Percentiles rank a stretch among this genome's conserved stretches.
Evolutionary conservation across 2,797 vertebrate genomes (phyloP).

Genomic region (Pelodytes ibericus): DNA sequence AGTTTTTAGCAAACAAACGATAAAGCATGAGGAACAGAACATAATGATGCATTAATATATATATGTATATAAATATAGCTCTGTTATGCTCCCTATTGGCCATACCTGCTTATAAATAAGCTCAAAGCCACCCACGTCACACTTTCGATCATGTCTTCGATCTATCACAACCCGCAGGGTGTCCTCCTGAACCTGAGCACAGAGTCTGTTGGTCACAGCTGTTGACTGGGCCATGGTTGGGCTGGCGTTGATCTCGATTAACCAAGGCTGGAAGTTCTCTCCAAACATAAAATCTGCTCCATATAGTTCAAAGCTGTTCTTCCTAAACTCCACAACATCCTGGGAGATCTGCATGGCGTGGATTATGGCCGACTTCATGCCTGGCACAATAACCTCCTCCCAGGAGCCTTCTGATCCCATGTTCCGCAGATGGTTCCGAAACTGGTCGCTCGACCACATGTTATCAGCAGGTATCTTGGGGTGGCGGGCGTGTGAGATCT

Average conservation of each 20-base stretch:
- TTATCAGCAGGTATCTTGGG: conserved; percentile 79
- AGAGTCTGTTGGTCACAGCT: conserved; percentile 78
- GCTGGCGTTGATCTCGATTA: conserved; percentile 91
- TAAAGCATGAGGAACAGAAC: too few relatives aligned
- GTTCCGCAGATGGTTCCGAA: conserved; percentile 75
- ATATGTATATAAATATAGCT: too few relatives aligned
- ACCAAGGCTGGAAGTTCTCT: conserved; percentile 85
- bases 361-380: conserved; percentile 87
- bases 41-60: too few relatives aligned
- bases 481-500: conserved; percentile 71
- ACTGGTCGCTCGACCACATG: conserved; percentile 87
- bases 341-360: conserved; percentile 80
- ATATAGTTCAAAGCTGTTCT: conserved; percentile 88
- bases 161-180: conserved; percentile 86
- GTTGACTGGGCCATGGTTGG: conserved; percentile 89
- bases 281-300: conserved; percentile 89
- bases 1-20: too few relatives aligned
- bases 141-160: conserved; percentile 69
- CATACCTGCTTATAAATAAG: conserved; percentile 93
- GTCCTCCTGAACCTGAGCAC: conserved; percentile 84
- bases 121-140: conserved; percentile 83
- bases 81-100: too few relatives aligned
- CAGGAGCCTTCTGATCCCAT: conserved; percentile 72
- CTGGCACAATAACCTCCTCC: conserved; percentile 78
- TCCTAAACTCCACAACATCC: conserved; percentile 80